These are phyloP conservation scores for Hycleus cichorii DNA, from an alignment of 1,140 invertebrate genomes.

Conservation along the genomic window DNA sequence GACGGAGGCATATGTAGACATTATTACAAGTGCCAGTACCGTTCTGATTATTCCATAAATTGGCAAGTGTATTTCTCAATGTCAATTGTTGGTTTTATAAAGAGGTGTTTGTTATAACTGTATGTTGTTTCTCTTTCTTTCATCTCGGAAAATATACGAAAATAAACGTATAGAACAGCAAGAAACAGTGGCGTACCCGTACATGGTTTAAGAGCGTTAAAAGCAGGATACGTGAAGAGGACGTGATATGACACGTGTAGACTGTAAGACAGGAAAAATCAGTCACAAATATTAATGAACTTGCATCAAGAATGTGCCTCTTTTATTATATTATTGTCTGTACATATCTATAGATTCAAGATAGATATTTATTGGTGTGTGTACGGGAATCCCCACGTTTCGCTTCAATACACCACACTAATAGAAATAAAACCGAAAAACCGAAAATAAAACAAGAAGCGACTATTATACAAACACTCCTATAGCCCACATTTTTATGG, in stretches of 20 bases:
- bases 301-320: constrained; percentile 7
- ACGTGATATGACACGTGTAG: not conserved
- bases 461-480: too few species aligned
- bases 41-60: constrained; percentile 5
- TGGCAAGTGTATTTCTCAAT: not conserved
- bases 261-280: constrained; percentile 12
- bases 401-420: too few species aligned
- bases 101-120: not conserved
- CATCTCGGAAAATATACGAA: too few species aligned
- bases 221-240: constrained; percentile 9
- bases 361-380: too few species aligned
- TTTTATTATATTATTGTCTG: not conserved
- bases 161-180: not conserved
- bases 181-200: constrained; percentile 5
- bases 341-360: too few species aligned
- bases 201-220: not conserved
- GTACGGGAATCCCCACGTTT: too few species aligned
- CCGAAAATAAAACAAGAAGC: too few species aligned
- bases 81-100: not conserved
- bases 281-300: constrained; percentile 14
- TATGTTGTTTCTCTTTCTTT: too few species aligned
- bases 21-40: not conserved
- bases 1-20: not conserved
- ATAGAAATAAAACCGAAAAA: too few species aligned
- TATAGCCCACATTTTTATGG: too few species aligned